Conservation (phyloP, 2,888 invertebrate genomes). For the Acanthopleura granulata region DNA sequence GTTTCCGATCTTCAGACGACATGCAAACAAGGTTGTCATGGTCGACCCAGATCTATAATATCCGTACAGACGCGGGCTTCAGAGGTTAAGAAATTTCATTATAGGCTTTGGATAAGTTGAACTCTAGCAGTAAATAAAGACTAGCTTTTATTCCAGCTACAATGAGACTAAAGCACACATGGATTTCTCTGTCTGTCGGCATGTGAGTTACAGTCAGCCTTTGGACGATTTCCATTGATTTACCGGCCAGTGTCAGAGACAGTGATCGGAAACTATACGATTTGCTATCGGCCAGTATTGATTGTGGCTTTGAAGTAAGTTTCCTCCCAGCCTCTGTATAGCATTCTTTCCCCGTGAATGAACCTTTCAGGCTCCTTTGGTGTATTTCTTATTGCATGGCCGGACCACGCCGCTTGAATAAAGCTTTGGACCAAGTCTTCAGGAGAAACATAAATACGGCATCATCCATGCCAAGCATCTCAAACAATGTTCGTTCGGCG, state of each 20-base stretch:
- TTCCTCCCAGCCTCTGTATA: too few relatives aligned
- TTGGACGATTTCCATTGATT: neutral
- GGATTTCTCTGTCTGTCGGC: too few relatives aligned
- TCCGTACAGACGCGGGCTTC: neutral
- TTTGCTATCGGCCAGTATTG: neutral
- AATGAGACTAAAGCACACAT: too few relatives aligned
- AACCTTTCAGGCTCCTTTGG: too few relatives aligned
- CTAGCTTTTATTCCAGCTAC: neutral
- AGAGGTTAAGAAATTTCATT: slow-evolving; percentile 4
- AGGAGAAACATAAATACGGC: too few relatives aligned
- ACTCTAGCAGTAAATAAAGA: neutral
- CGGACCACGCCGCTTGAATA: too few relatives aligned
- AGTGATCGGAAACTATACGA: neutral
- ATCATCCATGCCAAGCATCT: too few relatives aligned
- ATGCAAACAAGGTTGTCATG: neutral
- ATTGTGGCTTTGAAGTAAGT: neutral
- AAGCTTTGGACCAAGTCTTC: too few relatives aligned
- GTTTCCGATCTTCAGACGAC: neutral
- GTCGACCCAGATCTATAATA: neutral
- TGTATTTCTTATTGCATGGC: too few relatives aligned
- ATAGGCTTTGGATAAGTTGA: neutral
- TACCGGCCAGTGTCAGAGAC: neutral
- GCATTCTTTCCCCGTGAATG: too few relatives aligned
- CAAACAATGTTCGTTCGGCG: too few relatives aligned
- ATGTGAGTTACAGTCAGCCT: neutral